Conservation (phyloP, 2,888 invertebrate genomes). For the Dimorphilus gyrociliatus region DNA sequence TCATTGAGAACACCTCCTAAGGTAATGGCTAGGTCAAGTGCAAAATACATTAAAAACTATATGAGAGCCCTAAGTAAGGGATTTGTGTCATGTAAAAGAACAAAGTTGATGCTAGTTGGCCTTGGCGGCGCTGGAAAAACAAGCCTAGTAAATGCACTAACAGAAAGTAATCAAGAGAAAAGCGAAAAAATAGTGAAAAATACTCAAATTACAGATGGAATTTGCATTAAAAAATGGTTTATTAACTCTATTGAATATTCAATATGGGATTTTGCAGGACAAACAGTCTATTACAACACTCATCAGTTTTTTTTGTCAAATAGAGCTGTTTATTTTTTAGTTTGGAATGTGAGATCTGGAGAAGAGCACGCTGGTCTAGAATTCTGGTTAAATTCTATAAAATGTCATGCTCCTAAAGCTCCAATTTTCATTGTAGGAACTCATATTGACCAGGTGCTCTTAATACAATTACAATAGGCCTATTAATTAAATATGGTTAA, state of each 20-base stretch:
- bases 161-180: too few species aligned
- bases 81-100: slow-evolving; percentile 27
- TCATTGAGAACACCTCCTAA: slow-evolving; percentile 3
- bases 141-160: too few species aligned
- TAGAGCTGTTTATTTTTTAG: slow-evolving; percentile 31
- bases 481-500: too few species aligned
- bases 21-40: slow-evolving; percentile 2
- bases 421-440: slow-evolving; percentile 34
- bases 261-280: slow-evolving; percentile 37
- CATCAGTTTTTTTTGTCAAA: slow-evolving; percentile 33
- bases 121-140: slow-evolving; percentile 38
- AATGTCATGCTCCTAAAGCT: slow-evolving; percentile 35
- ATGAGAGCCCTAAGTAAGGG: slow-evolving; percentile 26
- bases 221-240: slow-evolving; percentile 32
- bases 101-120: slow-evolving; percentile 37
- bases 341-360: slow-evolving; percentile 37
- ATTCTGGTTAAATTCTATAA: slow-evolving; percentile 35
- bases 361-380: slow-evolving; percentile 36
- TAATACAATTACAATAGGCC: too few species aligned
- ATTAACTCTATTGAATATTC: too few species aligned
- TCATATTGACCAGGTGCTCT: slow-evolving; percentile 32
- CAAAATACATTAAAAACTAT: slow-evolving; percentile 20
- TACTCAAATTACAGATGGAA: slow-evolving; percentile 36
- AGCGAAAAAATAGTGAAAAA: too few species aligned
- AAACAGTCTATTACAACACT: slow-evolving; percentile 37